Evolutionary conservation across 2,797 vertebrate genomes (phyloP).

Genomic region (Zalophus californianus): DNA sequence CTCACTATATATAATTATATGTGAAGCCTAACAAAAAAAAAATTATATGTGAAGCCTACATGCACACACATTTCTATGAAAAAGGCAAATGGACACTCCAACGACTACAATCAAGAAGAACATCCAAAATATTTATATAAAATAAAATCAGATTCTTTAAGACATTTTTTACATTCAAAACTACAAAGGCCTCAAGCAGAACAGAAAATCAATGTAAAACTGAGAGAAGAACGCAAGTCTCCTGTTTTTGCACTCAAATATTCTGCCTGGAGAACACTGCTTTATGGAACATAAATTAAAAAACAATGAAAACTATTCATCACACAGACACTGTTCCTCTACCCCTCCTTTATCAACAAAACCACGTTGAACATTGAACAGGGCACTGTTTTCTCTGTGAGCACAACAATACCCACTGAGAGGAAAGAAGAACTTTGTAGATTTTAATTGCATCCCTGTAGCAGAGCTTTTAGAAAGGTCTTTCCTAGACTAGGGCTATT

Average conservation of each 20-base stretch:
- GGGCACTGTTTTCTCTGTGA: background rate
- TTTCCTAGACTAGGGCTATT: background rate
- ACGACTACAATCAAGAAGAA: background rate
- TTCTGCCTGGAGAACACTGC: background rate
- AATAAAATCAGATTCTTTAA: conserved; percentile 18
- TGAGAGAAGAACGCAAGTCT: background rate
- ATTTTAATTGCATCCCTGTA: background rate
- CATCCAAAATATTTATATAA: background rate
- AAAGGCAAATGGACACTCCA: background rate
- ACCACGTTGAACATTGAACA: rapidly evolving
- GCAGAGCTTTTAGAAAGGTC: background rate
- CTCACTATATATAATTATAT: background rate
- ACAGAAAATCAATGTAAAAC: conserved; percentile 37
- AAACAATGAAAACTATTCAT: conserved; percentile 43
- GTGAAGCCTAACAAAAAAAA: no score
- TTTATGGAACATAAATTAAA: conserved; percentile 43
- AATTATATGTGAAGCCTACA: background rate
- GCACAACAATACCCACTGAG: background rate
- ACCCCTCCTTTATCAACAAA: background rate
- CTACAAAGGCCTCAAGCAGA: conserved; percentile 28
- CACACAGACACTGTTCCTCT: background rate
- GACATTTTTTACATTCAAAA: background rate
- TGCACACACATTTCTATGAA: background rate
- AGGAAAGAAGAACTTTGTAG: background rate
- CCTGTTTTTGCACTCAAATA: conserved; percentile 40